Base-by-base conservation (phyloP, 2,888 invertebrate genomes). In the Sisyra terminalis region DNA sequence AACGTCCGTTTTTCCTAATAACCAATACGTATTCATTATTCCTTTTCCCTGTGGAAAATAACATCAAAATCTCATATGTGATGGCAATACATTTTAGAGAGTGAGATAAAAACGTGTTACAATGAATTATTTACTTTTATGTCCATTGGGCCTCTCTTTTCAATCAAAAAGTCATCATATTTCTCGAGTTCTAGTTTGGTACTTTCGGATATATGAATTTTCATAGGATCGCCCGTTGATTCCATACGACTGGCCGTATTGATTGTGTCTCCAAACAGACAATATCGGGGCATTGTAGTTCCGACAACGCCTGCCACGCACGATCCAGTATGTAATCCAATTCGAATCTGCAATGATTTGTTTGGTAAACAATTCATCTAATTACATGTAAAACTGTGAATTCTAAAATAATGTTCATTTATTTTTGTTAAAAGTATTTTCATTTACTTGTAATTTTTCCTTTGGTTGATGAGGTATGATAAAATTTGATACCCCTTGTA, bases 201-300 rank as follows among this genome's bases (percentile, higher is more conserved):
- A 54, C 87, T 86, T 50, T 80, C 70, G 45, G 87, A 86, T 50
- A 88, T 87, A 58, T 89, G 88, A 46, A 89, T 86, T 62, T 37
- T 37, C 61, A 55, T 53, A 79, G 79, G 76, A 67, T 84, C 83
- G 6, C 86, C 86, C 1, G 84, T 86, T 29, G 83, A 82, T 59
- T 87, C 86, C 86, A 87, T 87, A 39, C 87, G 67, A 31, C 82
- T 83, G 1, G 86, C 86, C 0, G 86, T 86, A 55, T 87, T 87
- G 13, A 87, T 85, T 1, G 87, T 87, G 53, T 87, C 87, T 0
- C 87, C 87, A 55, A 86, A 87, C 0, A 87, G 65, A 54, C 87
- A 87, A 57, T 87, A 87, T 15, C 87, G 66, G 0, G 86, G 86
- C 86, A 86, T 86, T 62, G 85, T 86, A 29, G 79, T 79, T 17